Conservation (phyloP, 1,140 invertebrate genomes). For the Cryptotermes secundus region DNA sequence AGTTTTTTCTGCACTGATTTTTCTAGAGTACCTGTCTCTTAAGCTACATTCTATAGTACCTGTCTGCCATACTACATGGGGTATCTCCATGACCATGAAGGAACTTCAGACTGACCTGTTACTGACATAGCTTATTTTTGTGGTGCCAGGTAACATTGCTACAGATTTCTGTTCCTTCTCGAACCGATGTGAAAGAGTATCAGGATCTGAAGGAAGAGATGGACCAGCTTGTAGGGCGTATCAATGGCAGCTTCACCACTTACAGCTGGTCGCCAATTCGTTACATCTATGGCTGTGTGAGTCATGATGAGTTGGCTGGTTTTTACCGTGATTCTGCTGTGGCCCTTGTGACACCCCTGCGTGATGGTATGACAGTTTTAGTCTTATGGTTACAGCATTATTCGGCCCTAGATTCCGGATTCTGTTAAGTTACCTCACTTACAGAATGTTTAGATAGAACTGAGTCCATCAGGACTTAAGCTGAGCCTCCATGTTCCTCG, state of each 20-base stretch:
- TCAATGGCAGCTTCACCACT: conserved; percentile 84
- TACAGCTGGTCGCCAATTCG: conserved; percentile 89
- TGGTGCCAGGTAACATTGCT: conserved; percentile 61
- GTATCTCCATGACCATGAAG: no score
- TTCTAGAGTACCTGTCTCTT: no score
- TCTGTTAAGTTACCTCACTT: not conserved
- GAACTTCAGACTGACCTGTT: no score
- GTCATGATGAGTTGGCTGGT: conserved; percentile 80
- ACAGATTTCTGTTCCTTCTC: conserved; percentile 85
- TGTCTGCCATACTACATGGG: no score
- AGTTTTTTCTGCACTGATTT: no score
- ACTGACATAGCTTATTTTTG: no score
- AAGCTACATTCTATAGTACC: no score
- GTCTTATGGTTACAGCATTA: no score
- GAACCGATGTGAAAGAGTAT: conserved; percentile 88
- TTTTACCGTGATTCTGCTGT: conserved; percentile 84
- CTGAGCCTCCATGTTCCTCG: no score
- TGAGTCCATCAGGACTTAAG: no score
- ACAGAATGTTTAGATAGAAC: no score
- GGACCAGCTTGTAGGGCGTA: conserved; percentile 83
- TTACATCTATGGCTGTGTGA: conserved; percentile 87
- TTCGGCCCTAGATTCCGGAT: not conserved
- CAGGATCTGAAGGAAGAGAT: conserved; percentile 89
- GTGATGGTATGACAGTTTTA: conserved; percentile 63
- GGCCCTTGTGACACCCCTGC: conserved; percentile 79